These are phyloP conservation scores for Gallinago nigripennis DNA, from an alignment of 2,797 vertebrate genomes.

Conservation along the genomic window DNA sequence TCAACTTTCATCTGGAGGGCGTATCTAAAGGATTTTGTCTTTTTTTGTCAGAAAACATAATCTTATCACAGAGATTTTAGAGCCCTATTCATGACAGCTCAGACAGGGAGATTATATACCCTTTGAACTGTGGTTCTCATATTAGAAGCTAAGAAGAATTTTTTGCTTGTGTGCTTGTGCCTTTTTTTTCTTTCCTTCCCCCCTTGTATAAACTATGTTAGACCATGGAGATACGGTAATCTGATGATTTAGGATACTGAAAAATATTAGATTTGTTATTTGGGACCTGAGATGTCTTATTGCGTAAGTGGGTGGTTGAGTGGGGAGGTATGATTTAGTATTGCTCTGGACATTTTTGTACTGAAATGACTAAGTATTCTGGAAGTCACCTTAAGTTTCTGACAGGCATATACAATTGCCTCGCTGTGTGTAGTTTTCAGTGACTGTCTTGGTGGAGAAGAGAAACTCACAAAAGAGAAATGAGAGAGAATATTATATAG, in stretches of 20 bases:
- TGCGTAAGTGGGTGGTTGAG: background rate
- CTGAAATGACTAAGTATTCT: background rate
- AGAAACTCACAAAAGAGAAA: slow-evolving; percentile 2
- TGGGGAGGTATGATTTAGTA: background rate
- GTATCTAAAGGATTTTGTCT: background rate
- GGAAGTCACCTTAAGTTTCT: background rate
- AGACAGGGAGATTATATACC: background rate
- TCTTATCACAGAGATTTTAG: slow-evolving; percentile 23
- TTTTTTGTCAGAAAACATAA: slow-evolving; percentile 1
- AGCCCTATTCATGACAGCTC: background rate
- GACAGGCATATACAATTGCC: background rate
- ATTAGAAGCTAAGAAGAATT: background rate
- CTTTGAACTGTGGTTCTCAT: background rate
- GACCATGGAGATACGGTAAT: background rate
- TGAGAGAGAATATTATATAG: slow-evolving; percentile 46
- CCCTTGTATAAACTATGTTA: background rate
- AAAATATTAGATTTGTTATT: background rate
- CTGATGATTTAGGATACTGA: background rate
- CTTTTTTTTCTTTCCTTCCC: background rate
- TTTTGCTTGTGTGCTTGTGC: background rate
- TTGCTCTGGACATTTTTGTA: background rate
- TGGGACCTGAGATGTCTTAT: background rate
- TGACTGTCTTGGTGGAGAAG: background rate
- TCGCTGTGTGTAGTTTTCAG: background rate
- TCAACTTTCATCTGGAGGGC: background rate